phyloP scores from a whole-genome alignment of 2,888 invertebrate genomes.

The Dilophus febrilis region DNA sequence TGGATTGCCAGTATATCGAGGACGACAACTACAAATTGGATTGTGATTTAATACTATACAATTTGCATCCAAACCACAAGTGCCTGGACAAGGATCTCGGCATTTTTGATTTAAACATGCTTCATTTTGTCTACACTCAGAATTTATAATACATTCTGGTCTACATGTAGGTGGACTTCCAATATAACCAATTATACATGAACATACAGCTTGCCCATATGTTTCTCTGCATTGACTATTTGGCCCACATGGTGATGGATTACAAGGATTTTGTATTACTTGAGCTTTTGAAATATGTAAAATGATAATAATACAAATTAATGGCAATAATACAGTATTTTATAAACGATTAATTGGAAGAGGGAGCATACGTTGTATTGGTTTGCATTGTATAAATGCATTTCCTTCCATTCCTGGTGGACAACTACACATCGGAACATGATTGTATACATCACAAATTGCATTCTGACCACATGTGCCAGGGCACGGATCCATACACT shows the following conservation, averaged over 20 bases:
- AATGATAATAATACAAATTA: conserved; percentile 28
- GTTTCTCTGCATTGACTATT: conserved; percentile 61
- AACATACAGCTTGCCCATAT: conserved; percentile 58
- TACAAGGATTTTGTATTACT: conserved; percentile 56
- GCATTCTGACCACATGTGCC: conserved; percentile 54
- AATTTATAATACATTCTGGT: conserved; percentile 69
- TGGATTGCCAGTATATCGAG: conserved; percentile 63
- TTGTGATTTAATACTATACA: conserved; percentile 73
- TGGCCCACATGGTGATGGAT: conserved; percentile 73
- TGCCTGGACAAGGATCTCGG: conserved; percentile 66
- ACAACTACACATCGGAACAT: conserved; percentile 54
- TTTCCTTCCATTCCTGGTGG: conserved; percentile 50
- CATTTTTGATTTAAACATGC: conserved; percentile 68
- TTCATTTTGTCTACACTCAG: conserved; percentile 61
- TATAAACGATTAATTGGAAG: too few relatives aligned
- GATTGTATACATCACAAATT: conserved; percentile 52
- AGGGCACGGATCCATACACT: conserved; percentile 47
- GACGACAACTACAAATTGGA: conserved; percentile 66
- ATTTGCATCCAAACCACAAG: conserved; percentile 57
- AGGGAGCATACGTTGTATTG: conserved; percentile 34
- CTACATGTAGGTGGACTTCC: conserved; percentile 70
- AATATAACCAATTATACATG: conserved; percentile 57
- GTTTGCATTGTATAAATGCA: conserved; percentile 45
- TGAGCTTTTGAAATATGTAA: conserved; percentile 21
- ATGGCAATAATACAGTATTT: conserved; percentile 1